These are phyloP conservation scores for Tinea pellionella DNA, from an alignment of 2,888 invertebrate genomes.

Conservation along the genomic window DNA sequence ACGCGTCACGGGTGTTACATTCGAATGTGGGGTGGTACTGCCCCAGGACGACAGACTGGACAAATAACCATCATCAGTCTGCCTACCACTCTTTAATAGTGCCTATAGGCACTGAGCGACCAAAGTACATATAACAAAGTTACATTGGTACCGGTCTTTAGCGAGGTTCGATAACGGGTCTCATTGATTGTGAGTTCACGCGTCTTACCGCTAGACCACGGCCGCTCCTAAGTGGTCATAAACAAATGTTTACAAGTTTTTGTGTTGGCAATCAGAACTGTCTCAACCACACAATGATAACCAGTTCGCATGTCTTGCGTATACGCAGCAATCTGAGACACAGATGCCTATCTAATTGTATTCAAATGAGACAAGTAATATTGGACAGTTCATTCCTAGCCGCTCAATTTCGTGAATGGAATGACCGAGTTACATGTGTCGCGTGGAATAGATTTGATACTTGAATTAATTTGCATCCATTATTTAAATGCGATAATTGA, in stretches of 20 bases:
- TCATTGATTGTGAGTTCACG: no score
- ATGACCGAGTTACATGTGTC: constrained; percentile 39
- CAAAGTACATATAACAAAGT: no score
- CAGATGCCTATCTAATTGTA: constrained; percentile 35
- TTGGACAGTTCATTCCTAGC: constrained; percentile 29
- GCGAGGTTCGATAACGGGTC: no score
- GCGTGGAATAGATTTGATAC: constrained; percentile 7
- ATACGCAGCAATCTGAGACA: constrained; percentile 9
- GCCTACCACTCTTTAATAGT: no score
- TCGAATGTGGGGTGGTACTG: no score
- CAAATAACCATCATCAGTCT: no score
- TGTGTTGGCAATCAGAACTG: constrained; percentile 14
- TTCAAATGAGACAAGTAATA: constrained; percentile 43
- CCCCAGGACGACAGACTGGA: no score
- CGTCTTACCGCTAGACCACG: no score
- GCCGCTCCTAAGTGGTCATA: no score
- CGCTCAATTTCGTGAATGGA: constrained; percentile 43
- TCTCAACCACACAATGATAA: constrained; percentile 15
- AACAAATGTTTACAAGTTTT: constrained; percentile 9
- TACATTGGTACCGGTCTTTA: no score
- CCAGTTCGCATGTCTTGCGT: constrained; percentile 12
- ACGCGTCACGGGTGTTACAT: no score
- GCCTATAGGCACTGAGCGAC: no score
- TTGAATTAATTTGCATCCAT: constrained; percentile 51
- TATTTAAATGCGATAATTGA: constrained; percentile 53